These are phyloP conservation scores for Holcopasites calliopsidis DNA, from an alignment of 1,140 invertebrate genomes.

Conservation along the genomic window DNA sequence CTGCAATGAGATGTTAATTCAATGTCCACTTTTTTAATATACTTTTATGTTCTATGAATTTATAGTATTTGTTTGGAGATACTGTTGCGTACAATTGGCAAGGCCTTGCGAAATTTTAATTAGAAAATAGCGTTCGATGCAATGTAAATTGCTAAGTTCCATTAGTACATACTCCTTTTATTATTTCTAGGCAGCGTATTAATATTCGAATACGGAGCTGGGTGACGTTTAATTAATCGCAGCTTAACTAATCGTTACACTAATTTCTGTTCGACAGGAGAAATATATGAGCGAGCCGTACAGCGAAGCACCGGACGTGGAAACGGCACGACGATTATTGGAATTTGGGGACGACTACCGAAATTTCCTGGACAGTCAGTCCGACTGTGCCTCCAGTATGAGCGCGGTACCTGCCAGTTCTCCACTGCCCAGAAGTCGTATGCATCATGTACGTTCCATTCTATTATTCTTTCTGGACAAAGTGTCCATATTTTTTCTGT, in stretches of 20 bases:
- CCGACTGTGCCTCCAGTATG: slow-evolving; percentile 89
- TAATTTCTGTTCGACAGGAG: slow-evolving; percentile 83
- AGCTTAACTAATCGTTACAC: too few relatives aligned
- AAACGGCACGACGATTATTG: slow-evolving; percentile 88
- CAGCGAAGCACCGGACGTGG: slow-evolving; percentile 93
- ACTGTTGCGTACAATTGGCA: too few relatives aligned
- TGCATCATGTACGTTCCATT: slow-evolving; percentile 73
- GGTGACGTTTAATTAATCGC: not conserved
- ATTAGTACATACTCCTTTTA: too few relatives aligned
- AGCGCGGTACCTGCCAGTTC: slow-evolving; percentile 80
- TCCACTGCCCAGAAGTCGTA: slow-evolving; percentile 69
- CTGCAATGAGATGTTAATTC: too few relatives aligned
- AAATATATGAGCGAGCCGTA: slow-evolving; percentile 95
- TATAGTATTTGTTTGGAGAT: too few relatives aligned
- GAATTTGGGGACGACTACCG: slow-evolving; percentile 96
- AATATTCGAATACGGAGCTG: too few relatives aligned
- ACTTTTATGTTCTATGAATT: too few relatives aligned
- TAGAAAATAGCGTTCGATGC: too few relatives aligned
- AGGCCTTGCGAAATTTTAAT: too few relatives aligned
- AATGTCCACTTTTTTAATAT: too few relatives aligned
- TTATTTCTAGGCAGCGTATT: too few relatives aligned
- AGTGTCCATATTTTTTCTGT: slow-evolving; percentile 71
- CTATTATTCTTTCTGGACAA: slow-evolving; percentile 68
- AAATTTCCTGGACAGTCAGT: slow-evolving; percentile 92
- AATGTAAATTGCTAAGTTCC: too few relatives aligned